Conservation (phyloP, 2,797 vertebrate species). For the Phataginus tricuspis region DNA sequence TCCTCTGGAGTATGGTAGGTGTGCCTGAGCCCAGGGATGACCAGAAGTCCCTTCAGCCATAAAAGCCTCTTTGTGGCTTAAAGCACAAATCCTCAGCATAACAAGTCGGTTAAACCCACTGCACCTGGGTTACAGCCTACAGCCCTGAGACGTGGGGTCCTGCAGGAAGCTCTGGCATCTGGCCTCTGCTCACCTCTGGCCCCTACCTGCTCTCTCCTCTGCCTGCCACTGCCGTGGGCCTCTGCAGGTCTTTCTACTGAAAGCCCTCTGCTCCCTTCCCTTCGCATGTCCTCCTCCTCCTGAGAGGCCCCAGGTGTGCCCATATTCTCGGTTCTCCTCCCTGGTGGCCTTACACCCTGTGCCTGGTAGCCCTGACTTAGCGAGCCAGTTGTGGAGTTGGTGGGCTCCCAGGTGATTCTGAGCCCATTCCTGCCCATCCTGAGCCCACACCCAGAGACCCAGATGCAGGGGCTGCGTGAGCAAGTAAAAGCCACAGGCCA, state of each 20-base stretch:
- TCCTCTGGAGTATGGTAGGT: not conserved
- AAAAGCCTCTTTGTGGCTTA: too few species aligned
- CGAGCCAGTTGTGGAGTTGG: not conserved
- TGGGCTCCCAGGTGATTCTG: rapidly evolving
- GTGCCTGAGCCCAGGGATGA: not conserved
- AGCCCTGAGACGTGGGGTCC: not conserved
- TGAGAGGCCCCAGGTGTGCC: not conserved
- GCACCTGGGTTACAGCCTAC: not conserved
- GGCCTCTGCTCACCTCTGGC: not conserved
- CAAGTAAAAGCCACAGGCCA: too few species aligned
- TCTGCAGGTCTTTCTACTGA: not conserved
- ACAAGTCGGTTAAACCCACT: too few species aligned
- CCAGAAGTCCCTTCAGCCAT: not conserved
- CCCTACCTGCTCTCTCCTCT: too few species aligned
- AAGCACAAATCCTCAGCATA: too few species aligned
- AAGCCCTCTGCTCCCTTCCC: not conserved
- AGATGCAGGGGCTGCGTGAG: too few species aligned
- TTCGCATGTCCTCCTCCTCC: not conserved
- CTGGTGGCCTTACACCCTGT: not conserved
- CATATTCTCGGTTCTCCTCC: rapidly evolving
- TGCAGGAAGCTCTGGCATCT: not conserved
- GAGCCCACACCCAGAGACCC: not conserved
- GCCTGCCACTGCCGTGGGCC: not conserved
- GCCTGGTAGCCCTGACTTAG: not conserved
- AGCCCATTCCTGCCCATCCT: not conserved